Percentiles rank a stretch among this genome's conserved stretches.
These are phyloP conservation scores for Philereme vetulata DNA, from an alignment of 2,888 invertebrate species.

Conservation along the genomic window DNA sequence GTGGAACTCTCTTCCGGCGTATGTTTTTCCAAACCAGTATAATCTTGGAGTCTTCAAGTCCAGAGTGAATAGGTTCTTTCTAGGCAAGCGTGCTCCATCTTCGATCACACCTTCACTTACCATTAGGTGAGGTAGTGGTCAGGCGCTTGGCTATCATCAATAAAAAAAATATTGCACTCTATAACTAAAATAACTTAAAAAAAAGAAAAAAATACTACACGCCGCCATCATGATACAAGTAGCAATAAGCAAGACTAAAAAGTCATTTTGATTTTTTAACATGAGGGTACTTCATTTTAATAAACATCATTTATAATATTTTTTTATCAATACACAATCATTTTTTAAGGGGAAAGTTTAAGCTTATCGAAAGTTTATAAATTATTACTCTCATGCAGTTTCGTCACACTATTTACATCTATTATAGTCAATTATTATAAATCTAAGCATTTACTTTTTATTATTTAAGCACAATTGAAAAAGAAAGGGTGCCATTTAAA, in stretches of 20 bases:
- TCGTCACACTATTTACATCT: slow-evolving; percentile 72
- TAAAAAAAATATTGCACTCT: too few species aligned
- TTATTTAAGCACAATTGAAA: slow-evolving; percentile 30
- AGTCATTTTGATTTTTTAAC: slow-evolving; percentile 48
- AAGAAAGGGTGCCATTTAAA: slow-evolving; percentile 22
- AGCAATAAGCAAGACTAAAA: slow-evolving; percentile 32
- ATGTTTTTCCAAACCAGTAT: too few species aligned
- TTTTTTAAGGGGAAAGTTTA: slow-evolving; percentile 31
- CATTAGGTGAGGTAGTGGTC: too few species aligned
- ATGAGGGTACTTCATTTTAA: slow-evolving; percentile 71
- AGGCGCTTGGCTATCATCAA: too few species aligned
- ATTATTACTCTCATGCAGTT: slow-evolving; percentile 62
- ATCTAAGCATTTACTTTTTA: slow-evolving; percentile 44
- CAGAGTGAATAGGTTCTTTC: too few species aligned
- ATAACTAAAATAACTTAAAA: too few species aligned
- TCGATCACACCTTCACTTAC: too few species aligned
- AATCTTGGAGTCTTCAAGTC: too few species aligned
- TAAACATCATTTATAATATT: slow-evolving; percentile 59
- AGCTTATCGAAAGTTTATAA: slow-evolving; percentile 50
- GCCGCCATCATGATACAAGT: too few species aligned
- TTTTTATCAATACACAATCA: slow-evolving; percentile 65
- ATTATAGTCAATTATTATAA: slow-evolving; percentile 63
- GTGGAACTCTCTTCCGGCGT: too few species aligned
- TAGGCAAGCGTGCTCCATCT: too few species aligned
- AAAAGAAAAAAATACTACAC: too few species aligned